phyloP scores from a whole-genome alignment of 2,888 invertebrate species.

The Dorcus hopei region DNA sequence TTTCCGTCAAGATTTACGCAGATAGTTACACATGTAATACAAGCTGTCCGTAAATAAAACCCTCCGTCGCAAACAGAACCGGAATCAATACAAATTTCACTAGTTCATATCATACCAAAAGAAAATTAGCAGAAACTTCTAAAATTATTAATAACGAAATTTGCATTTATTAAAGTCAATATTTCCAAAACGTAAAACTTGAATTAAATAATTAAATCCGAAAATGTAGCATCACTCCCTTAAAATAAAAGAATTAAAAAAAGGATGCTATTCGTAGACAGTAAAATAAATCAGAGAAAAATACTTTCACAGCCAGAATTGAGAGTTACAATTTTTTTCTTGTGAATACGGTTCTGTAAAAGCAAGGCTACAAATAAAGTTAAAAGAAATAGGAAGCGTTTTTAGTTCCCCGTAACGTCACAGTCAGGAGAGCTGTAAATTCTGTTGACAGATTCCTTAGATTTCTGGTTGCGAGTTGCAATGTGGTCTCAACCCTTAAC shows the following conservation, averaged over 20 bases:
- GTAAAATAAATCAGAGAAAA: too few relatives aligned
- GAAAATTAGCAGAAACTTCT: neutral
- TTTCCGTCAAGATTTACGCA: slow-evolving; percentile 27
- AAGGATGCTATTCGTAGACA: neutral
- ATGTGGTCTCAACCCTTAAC: slow-evolving; percentile 38
- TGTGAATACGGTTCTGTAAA: too few relatives aligned
- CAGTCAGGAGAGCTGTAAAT: slow-evolving; percentile 39
- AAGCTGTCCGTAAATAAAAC: slow-evolving; percentile 19
- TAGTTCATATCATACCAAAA: neutral
- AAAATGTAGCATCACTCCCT: too few relatives aligned
- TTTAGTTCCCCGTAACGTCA: slow-evolving; percentile 13
- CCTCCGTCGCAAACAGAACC: neutral
- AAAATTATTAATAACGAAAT: too few relatives aligned
- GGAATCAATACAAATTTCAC: neutral
- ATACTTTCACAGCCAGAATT: too few relatives aligned
- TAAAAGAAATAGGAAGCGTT: neutral
- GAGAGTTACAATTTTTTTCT: too few relatives aligned
- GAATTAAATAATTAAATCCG: too few relatives aligned
- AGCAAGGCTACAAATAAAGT: neutral
- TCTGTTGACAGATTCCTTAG: slow-evolving; percentile 44
- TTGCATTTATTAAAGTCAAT: too few relatives aligned
- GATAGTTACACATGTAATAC: slow-evolving; percentile 23
- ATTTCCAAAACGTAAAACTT: too few relatives aligned
- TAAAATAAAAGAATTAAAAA: neutral
- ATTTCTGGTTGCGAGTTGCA: slow-evolving; percentile 41